phyloP scores from a whole-genome alignment of 64 coral and sea anemone species.

The Montipora foliosa region DNA sequence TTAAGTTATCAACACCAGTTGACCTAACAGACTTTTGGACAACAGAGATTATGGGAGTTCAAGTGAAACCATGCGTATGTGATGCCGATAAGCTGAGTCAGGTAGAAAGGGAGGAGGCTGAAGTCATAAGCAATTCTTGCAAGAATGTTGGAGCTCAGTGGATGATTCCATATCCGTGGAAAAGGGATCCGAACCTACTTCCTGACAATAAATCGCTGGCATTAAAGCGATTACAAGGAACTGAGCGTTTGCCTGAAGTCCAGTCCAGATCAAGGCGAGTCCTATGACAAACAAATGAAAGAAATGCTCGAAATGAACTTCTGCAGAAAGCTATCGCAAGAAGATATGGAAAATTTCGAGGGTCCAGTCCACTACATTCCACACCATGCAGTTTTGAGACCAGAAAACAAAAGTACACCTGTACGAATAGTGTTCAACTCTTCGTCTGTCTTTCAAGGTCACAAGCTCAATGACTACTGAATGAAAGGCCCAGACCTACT shows the following conservation, averaged over 20 bases:
- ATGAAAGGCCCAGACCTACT: no score
- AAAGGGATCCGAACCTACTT: conserved; percentile 46
- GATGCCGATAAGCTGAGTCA: no score
- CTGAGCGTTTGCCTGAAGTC: conserved; percentile 24
- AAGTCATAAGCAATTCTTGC: not conserved
- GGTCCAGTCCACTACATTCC: conserved; percentile 68
- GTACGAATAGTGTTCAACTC: conserved; percentile 77
- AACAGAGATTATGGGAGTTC: no score
- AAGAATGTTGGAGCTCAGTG: conserved; percentile 33
- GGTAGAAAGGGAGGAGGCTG: no score
- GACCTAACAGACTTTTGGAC: no score
- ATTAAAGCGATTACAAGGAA: conserved; percentile 53
- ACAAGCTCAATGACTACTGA: no score
- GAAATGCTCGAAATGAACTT: conserved; percentile 51
- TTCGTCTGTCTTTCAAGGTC: conserved; percentile 51
- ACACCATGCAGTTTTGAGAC: conserved; percentile 54
- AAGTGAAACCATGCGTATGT: no score
- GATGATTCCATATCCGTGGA: conserved; percentile 70
- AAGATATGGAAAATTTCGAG: conserved; percentile 19
- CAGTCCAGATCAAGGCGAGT: conserved; percentile 42
- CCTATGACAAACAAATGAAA: conserved; percentile 67
- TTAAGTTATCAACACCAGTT: no score
- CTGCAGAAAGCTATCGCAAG: conserved; percentile 40
- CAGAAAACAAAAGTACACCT: conserved; percentile 72
- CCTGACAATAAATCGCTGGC: conserved; percentile 53